Percentiles rank a stretch among this genome's conserved stretches.
These are phyloP conservation scores for Chaetorhynchus papuensis DNA, from an alignment of 2,113 vertebrate genomes.

Conservation along the genomic window DNA sequence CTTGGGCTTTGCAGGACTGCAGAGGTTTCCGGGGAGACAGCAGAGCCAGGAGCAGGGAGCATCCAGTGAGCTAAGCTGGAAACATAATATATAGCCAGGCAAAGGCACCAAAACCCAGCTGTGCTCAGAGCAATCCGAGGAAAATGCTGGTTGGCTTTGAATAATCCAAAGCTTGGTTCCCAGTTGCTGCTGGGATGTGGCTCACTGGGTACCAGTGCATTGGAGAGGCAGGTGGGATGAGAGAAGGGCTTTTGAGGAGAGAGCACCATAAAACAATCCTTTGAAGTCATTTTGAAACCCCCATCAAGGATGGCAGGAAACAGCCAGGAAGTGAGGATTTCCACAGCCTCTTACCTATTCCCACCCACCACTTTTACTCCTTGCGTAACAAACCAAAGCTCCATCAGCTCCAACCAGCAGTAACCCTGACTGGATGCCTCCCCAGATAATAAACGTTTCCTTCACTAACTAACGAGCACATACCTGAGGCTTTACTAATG, in stretches of 20 bases:
- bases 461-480: neutral
- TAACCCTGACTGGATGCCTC: neutral
- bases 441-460: neutral
- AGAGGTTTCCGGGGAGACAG: neutral
- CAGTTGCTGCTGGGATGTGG: neutral
- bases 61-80: neutral
- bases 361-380: neutral
- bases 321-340: neutral
- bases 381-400: neutral
- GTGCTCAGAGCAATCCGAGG: neutral
- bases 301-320: neutral
- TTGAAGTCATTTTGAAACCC: neutral
- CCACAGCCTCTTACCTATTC: neutral
- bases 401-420: neutral
- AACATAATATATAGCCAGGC: neutral
- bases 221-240: neutral
- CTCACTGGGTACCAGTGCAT: accelerated
- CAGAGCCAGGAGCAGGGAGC: neutral
- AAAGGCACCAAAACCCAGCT: neutral
- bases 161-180: neutral
- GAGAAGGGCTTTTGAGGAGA: neutral
- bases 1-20: neutral
- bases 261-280: neutral
- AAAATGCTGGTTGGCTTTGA: neutral
- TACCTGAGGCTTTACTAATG: neutral